phyloP scores from a whole-genome alignment of 2,888 invertebrate species.

The Cerceris ruficornis region DNA sequence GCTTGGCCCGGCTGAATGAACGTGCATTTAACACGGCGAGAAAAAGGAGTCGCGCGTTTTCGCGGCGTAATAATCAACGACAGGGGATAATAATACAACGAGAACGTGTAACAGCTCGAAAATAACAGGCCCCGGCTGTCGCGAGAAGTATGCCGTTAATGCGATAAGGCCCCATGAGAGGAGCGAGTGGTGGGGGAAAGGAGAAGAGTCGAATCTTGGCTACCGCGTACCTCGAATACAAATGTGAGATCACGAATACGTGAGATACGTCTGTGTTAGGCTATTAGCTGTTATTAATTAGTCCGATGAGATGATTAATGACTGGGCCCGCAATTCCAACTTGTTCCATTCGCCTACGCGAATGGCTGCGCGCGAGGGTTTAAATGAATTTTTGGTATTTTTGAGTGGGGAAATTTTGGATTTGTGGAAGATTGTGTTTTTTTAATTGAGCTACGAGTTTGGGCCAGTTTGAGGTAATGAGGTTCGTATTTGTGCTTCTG shows the following conservation, averaged over 20 bases:
- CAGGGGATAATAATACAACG: neutral
- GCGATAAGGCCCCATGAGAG: constrained; percentile 24
- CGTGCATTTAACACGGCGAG: no score
- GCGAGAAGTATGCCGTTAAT: constrained; percentile 22
- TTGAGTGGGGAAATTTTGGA: neutral
- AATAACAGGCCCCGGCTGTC: neutral
- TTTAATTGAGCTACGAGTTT: neutral
- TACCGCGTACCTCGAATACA: constrained; percentile 34
- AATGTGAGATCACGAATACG: constrained; percentile 18
- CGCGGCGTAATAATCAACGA: no score
- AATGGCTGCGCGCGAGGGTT: constrained; percentile 6
- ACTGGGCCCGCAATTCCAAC: constrained; percentile 29
- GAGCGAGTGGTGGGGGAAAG: constrained; percentile 27
- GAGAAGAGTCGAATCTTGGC: constrained; percentile 12
- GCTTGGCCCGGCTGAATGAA: no score
- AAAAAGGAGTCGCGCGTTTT: no score
- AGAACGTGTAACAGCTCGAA: neutral
- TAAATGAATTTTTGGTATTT: no score
- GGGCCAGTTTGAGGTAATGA: neutral
- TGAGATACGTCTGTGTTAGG: constrained; percentile 43
- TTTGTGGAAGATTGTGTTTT: constrained; percentile 6
- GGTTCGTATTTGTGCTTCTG: no score
- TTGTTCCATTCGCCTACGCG: constrained; percentile 4
- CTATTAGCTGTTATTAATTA: constrained; percentile 69
- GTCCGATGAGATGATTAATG: constrained; percentile 66